Conservation (phyloP, 2,113 vertebrate genomes). For the Odocoileus virginianus region DNA sequence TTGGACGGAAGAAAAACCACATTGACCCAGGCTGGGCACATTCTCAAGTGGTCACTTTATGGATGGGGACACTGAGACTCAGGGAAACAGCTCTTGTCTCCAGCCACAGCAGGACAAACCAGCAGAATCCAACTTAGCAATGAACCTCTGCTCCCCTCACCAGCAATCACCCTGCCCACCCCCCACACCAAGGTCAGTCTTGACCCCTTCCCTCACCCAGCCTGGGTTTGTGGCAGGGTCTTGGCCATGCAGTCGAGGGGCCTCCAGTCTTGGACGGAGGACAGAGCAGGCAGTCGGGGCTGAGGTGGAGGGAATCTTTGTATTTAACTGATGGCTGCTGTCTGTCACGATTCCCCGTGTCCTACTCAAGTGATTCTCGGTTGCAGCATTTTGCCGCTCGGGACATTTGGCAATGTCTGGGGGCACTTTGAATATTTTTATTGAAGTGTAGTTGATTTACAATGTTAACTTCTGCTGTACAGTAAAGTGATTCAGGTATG, state of each 20-base stretch:
- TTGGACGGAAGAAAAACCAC: rapidly evolving
- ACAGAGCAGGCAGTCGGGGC: background rate
- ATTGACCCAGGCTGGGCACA: background rate
- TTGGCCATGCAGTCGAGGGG: background rate
- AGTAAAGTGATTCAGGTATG: background rate
- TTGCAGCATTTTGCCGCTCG: background rate
- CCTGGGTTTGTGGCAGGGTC: background rate
- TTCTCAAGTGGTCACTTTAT: rapidly evolving
- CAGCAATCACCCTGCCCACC: background rate
- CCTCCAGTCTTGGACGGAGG: background rate
- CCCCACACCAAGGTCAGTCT: no score
- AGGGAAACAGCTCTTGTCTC: background rate
- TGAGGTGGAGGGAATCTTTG: rapidly evolving
- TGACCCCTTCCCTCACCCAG: background rate
- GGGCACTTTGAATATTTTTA: background rate
- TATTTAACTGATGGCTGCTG: background rate
- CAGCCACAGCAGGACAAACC: background rate
- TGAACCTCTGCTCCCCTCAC: background rate
- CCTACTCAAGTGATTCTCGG: rapidly evolving
- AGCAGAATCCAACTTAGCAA: background rate
- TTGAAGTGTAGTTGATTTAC: background rate
- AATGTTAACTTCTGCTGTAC: background rate
- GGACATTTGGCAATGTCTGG: background rate
- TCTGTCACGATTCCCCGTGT: rapidly evolving
- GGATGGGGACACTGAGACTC: background rate